Evolutionary conservation across 1,140 invertebrate genomes (phyloP).

Genomic region (Agraylea sexmaculata): DNA sequence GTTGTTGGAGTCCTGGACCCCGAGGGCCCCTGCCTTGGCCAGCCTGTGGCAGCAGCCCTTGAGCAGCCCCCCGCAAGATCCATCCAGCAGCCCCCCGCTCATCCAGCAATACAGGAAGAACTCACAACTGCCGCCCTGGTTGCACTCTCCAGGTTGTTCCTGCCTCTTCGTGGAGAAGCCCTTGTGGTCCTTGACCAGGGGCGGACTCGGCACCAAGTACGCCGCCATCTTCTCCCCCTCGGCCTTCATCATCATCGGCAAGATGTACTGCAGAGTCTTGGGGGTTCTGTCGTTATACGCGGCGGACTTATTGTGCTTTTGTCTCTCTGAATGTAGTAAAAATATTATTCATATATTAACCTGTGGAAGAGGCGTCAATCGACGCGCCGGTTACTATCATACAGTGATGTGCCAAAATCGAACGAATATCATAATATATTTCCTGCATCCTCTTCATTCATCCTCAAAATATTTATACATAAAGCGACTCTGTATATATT

Average conservation of each 20-base stretch:
- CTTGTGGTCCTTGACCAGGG: slow-evolving; percentile 2
- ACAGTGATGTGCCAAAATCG: too few relatives aligned
- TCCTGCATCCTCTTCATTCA: too few relatives aligned
- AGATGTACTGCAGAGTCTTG: slow-evolving; percentile 19
- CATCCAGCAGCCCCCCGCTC: slow-evolving; percentile 75
- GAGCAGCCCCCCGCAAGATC: slow-evolving; percentile 71
- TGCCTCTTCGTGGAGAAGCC: slow-evolving; percentile 19
- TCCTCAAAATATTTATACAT: too few relatives aligned
- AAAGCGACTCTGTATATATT: too few relatives aligned
- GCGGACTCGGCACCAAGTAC: slow-evolving; percentile 8
- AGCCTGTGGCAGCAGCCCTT: slow-evolving; percentile 79
- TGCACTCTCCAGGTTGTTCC: slow-evolving; percentile 39
- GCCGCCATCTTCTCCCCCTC: slow-evolving; percentile 2
- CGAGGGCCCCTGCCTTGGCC: slow-evolving; percentile 58
- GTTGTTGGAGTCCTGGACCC: slow-evolving; percentile 40
- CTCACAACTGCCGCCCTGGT: slow-evolving; percentile 72
- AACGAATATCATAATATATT: too few relatives aligned
- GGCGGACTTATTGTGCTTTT: too few relatives aligned
- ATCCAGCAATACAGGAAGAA: slow-evolving; percentile 90
- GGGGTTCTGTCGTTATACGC: slow-evolving; percentile 11
- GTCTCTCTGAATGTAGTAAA: too few relatives aligned
- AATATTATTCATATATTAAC: too few relatives aligned
- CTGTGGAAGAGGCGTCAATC: too few relatives aligned
- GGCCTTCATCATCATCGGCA: slow-evolving; percentile 11
- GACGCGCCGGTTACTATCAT: too few relatives aligned